Evolutionary conservation across 2,797 vertebrate species (phyloP).

Genomic region (Ctenosaura bakeri): DNA sequence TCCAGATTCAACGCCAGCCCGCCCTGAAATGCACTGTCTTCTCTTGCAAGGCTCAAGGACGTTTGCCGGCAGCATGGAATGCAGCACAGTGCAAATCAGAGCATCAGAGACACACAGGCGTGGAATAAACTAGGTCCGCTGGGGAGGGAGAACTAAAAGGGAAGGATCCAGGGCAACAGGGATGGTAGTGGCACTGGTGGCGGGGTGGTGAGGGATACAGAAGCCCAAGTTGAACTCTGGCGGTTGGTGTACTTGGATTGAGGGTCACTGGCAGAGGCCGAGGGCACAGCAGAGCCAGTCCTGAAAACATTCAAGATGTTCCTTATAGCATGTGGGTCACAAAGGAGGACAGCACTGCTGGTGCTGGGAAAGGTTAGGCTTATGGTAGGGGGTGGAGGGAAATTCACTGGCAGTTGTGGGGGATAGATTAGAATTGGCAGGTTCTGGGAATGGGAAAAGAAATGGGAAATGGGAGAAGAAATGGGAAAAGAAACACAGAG

Average conservation of each 20-base stretch:
- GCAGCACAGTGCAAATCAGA: slow-evolving; percentile 27
- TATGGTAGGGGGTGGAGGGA: neutral
- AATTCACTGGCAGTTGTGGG: neutral
- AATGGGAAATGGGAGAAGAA: no score
- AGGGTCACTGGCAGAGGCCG: slow-evolving; percentile 51
- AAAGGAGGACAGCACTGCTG: neutral
- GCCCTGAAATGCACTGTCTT: neutral
- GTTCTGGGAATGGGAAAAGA: no score
- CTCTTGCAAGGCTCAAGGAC: slow-evolving; percentile 42
- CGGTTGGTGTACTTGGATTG: slow-evolving; percentile 37
- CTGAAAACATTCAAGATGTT: neutral
- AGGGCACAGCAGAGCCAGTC: neutral
- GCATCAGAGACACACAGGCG: slow-evolving; percentile 16
- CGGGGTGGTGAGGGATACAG: slow-evolving; percentile 56
- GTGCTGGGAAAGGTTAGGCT: neutral
- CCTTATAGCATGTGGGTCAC: neutral
- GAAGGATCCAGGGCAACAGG: slow-evolving; percentile 6
- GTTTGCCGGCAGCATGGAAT: slow-evolving; percentile 18
- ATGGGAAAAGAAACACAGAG: neutral
- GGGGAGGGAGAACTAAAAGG: neutral
- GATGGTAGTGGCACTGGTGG: neutral
- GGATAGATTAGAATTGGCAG: neutral
- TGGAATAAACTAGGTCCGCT: slow-evolving; percentile 29
- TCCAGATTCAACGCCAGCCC: slow-evolving; percentile 2
- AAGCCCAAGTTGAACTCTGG: slow-evolving; percentile 81